Base-by-base conservation (phyloP, 2,797 vertebrate species). In the Balearica regulorum region DNA sequence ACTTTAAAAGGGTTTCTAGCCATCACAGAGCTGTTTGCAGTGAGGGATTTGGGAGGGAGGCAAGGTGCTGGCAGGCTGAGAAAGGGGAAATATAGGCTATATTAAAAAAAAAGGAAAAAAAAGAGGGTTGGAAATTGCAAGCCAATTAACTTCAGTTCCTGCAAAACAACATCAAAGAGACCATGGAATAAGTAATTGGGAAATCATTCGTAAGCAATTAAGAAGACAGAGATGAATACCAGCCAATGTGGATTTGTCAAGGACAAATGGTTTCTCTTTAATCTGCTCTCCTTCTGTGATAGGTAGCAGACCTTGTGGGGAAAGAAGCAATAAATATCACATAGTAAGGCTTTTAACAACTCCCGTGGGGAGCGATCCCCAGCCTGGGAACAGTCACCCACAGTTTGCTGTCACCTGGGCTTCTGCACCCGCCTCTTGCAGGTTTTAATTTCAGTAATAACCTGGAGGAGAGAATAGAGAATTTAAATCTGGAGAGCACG, bases 331-430 rank as follows among this genome's bases (percentile, higher is more conserved):
- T 26, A 44, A 18, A 44, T 35, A n/a, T 25, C 25, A 31, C 22
- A 21, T 15, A 43, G 53, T 39, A 26, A 83, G 21, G 55, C 13
- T 69, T 73, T 48, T 16, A 55, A 62, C 60, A 11, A 12, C 5
- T 60, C 19, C 64, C 1, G 1, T 43, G 3, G 0, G 0, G 37
- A 83, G 16, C 2, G 0, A 25, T 33, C 17, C 37, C 41, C 2
- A 1, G n/a, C 29, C 18, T 0, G 2, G 19, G 37, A 43, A 58
- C 10, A 18, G 22, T 31, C 48, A 43, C 31, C 26, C 0, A 0
- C 4, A 5, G 10, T n/a, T 55, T 28, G 21, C 26, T 29, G 61
- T 85, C 80, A 53, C 28, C 37, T 29, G 51, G 6, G 49, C 64
- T 53, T 28, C 25, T 41, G 41, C 26, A 35, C 20, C 19, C 5